Percentiles rank a stretch among this genome's conserved stretches.
Evolutionary conservation across 2,113 vertebrate species (phyloP).

Genomic region (Gadus macrocephalus): DNA sequence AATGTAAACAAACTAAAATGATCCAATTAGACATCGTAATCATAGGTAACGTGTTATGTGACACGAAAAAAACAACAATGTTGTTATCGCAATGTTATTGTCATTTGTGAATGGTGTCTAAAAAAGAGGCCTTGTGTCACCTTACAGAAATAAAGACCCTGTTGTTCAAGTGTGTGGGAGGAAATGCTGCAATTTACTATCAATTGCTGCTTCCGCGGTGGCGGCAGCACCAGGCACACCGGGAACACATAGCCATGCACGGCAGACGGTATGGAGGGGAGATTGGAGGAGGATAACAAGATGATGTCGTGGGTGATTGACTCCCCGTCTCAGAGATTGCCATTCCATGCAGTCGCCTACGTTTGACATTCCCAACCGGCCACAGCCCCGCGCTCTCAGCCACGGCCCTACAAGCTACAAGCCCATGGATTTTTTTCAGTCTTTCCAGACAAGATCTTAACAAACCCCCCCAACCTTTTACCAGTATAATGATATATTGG

Average conservation of each 20-base stretch:
- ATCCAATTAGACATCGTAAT: too few species aligned
- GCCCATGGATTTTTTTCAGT: not conserved
- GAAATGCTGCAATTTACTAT: not conserved
- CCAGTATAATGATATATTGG: slow-evolving; percentile 34
- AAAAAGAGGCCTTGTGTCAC: too few species aligned
- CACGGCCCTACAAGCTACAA: not conserved
- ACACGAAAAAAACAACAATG: too few species aligned
- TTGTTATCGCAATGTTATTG: too few species aligned
- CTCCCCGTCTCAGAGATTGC: not conserved
- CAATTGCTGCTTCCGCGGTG: not conserved
- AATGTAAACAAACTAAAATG: too few species aligned
- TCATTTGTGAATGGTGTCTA: too few species aligned
- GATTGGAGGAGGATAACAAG: not conserved
- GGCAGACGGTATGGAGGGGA: not conserved
- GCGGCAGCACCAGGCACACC: slow-evolving; percentile 2
- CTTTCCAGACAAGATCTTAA: slow-evolving; percentile 8
- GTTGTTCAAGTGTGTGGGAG: not conserved
- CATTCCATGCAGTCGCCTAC: not conserved
- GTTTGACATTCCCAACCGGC: not conserved
- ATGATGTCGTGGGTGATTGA: slow-evolving; percentile 6
- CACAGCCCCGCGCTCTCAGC: not conserved
- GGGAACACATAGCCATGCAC: not conserved
- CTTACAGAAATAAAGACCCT: not conserved
- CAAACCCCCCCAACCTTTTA: slow-evolving; percentile 31
- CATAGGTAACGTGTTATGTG: too few species aligned